Conservation (phyloP, 2,797 vertebrate species). For the Crypturellus tataupa region DNA sequence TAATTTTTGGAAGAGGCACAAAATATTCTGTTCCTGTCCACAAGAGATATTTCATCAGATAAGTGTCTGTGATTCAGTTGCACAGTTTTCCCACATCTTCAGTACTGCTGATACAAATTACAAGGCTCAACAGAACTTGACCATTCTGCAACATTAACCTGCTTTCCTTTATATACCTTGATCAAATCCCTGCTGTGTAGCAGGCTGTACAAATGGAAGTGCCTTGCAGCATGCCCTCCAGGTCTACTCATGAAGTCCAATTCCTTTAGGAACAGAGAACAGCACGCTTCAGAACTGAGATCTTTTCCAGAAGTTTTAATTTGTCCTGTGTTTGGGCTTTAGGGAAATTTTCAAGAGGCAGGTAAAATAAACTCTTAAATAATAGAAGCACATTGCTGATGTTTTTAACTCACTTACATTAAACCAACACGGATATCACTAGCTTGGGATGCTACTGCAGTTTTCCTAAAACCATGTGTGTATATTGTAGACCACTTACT, state of each 20-base stretch:
- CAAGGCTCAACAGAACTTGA: background rate
- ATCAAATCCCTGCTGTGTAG: background rate
- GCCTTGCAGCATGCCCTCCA: slow-evolving; percentile 16
- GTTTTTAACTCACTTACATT: background rate
- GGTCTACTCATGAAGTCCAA: slow-evolving; percentile 1
- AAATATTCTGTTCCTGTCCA: background rate
- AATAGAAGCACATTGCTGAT: background rate
- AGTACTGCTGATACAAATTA: background rate
- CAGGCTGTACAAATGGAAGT: background rate
- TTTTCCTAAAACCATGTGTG: background rate
- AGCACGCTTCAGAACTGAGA: background rate
- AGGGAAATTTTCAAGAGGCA: background rate
- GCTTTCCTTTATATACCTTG: background rate
- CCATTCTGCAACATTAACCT: background rate
- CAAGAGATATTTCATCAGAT: background rate
- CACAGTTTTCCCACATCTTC: background rate
- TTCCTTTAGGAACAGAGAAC: background rate
- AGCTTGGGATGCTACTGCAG: background rate
- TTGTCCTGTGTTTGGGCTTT: background rate
- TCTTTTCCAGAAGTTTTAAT: slow-evolving; percentile 19
- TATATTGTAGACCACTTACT: background rate
- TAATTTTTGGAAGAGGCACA: background rate
- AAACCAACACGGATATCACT: background rate
- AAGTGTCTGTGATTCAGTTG: background rate
- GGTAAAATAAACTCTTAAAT: background rate